Percentiles rank a stretch among this genome's conserved stretches.
These are phyloP conservation scores for Megalops cyprinoides DNA, from an alignment of 2,797 vertebrate genomes.

Conservation along the genomic window DNA sequence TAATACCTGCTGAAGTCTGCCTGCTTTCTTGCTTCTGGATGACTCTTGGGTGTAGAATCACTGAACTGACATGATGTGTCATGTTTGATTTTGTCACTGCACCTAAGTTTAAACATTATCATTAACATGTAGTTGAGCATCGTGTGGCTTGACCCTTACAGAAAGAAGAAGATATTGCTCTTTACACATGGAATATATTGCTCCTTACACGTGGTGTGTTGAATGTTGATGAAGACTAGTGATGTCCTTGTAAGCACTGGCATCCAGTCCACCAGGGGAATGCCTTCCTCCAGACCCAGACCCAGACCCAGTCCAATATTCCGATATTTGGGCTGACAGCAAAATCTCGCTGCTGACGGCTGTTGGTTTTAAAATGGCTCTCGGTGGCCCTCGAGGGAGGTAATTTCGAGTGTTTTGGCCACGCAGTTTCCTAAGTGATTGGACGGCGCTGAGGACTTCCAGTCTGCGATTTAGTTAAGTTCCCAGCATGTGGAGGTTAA, in stretches of 20 bases:
- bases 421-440: background rate
- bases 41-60: too few relatives aligned
- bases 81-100: too few relatives aligned
- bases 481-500: slow-evolving; percentile 21
- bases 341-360: background rate
- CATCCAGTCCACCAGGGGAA: background rate
- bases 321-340: background rate
- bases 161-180: too few relatives aligned
- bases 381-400: background rate
- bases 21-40: too few relatives aligned
- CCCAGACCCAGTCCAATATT: too few relatives aligned
- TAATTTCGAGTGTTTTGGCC: slow-evolving; percentile 7
- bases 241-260: background rate
- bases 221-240: background rate
- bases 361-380: background rate
- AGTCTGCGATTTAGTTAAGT: background rate
- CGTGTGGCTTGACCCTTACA: too few relatives aligned
- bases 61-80: too few relatives aligned
- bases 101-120: too few relatives aligned
- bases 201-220: background rate
- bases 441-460: background rate
- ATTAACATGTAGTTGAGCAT: too few relatives aligned
- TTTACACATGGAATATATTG: too few relatives aligned
- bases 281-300: background rate
- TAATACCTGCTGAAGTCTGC: too few relatives aligned